These are phyloP conservation scores for Chaetophractus vellerosus DNA, from an alignment of 2,797 vertebrate genomes.

Conservation along the genomic window DNA sequence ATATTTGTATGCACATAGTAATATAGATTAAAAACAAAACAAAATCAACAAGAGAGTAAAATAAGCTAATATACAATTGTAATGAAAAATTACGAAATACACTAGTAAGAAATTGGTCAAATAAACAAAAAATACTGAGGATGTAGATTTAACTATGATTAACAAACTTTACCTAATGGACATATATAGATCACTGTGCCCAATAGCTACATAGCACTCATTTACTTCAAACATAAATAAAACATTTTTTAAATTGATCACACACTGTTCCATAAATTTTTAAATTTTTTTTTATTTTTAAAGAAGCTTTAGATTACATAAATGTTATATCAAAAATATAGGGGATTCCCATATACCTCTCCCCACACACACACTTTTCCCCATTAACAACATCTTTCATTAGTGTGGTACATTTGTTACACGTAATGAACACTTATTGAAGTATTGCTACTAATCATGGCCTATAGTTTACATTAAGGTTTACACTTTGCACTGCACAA, in stretches of 20 bases:
- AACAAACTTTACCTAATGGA: background rate
- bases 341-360: no score
- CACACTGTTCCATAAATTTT: background rate
- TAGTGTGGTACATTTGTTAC: no score
- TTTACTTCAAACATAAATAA: constrained; percentile 15
- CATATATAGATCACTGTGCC: background rate
- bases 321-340: no score
- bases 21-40: constrained; percentile 11
- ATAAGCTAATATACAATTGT: background rate
- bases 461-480: no score
- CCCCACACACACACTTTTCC: no score
- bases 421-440: no score
- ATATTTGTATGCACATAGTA: background rate
- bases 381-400: no score
- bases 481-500: no score
- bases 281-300: no score
- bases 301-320: no score
- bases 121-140: background rate
- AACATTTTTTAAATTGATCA: background rate
- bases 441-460: no score
- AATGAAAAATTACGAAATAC: background rate
- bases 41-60: background rate
- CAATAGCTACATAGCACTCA: background rate
- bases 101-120: background rate
- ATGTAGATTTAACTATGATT: background rate